A percentile compares a stretch with the other conserved stretches of the same genome.
phyloP scores from a whole-genome alignment of 92 coral and sea anemone species.

The Umimayanthus kanabou region DNA sequence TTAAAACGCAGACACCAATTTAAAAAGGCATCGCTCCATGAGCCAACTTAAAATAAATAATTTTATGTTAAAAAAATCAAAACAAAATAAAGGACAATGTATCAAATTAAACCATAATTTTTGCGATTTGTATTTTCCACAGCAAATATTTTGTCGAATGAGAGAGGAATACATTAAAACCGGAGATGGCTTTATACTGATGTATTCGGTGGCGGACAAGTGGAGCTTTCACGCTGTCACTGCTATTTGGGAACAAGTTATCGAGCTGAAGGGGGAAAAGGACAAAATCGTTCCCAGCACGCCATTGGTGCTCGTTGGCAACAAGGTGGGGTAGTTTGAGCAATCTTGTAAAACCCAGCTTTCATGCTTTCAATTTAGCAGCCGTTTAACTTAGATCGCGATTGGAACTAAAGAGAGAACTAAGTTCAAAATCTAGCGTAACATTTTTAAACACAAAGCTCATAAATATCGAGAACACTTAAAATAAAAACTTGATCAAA shows the following conservation, averaged over 20 bases:
- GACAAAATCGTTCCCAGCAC: conserved; percentile 66
- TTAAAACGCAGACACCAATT: too few relatives aligned
- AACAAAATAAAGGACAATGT: too few relatives aligned
- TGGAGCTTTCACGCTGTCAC: conserved; percentile 68
- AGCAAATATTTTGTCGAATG: conserved; percentile 88
- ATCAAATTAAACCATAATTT: not conserved
- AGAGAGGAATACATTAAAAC: conserved; percentile 74
- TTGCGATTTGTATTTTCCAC: not conserved
- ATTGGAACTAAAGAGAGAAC: too few relatives aligned
- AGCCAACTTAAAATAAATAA: too few relatives aligned
- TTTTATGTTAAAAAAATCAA: too few relatives aligned
- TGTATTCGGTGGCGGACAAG: conserved; percentile 74
- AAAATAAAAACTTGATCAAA: too few relatives aligned
- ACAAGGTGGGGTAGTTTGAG: conserved; percentile 56
- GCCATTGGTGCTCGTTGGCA: conserved; percentile 76
- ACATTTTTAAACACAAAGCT: too few relatives aligned
- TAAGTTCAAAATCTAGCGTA: too few relatives aligned
- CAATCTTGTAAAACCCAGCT: not conserved
- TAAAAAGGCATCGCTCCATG: too few relatives aligned
- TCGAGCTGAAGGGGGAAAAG: conserved; percentile 66
- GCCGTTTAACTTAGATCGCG: too few relatives aligned
- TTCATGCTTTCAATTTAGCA: not conserved
- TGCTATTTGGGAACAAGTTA: conserved; percentile 66
- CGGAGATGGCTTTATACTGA: conserved; percentile 82
- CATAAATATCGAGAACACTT: too few relatives aligned